phyloP scores from a whole-genome alignment of 2,113 vertebrate species.

The Tichodroma muraria region DNA sequence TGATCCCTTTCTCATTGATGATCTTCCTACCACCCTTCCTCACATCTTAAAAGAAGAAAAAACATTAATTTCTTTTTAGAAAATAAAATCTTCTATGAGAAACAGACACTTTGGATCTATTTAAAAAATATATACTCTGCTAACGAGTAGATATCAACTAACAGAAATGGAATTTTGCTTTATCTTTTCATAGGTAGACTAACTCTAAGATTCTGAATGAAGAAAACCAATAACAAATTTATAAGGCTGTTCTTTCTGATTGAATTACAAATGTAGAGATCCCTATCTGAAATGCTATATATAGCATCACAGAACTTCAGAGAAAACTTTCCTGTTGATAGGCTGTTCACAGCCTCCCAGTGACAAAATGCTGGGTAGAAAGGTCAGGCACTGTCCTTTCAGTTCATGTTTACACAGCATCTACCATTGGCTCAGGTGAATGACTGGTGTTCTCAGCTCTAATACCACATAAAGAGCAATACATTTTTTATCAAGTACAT shows the following conservation, averaged over 20 bases:
- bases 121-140: background rate
- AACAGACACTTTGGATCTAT: background rate
- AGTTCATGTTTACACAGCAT: background rate
- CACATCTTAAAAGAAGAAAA: background rate
- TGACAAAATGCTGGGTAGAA: background rate
- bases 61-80: background rate
- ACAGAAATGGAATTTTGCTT: background rate
- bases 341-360: background rate
- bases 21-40: background rate
- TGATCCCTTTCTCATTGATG: background rate
- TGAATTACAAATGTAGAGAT: background rate
- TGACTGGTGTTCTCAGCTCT: background rate
- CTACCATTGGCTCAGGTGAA: background rate
- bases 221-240: background rate
- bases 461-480: background rate
- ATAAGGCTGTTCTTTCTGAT: background rate
- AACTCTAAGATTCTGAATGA: background rate
- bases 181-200: background rate
- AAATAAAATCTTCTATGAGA: background rate
- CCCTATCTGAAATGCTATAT: background rate
- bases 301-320: background rate
- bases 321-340: background rate
- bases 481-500: background rate
- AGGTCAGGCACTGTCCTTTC: background rate
- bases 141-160: background rate